phyloP scores from a whole-genome alignment of 2,113 vertebrate species.

The Girardinichthys multiradiatus region DNA sequence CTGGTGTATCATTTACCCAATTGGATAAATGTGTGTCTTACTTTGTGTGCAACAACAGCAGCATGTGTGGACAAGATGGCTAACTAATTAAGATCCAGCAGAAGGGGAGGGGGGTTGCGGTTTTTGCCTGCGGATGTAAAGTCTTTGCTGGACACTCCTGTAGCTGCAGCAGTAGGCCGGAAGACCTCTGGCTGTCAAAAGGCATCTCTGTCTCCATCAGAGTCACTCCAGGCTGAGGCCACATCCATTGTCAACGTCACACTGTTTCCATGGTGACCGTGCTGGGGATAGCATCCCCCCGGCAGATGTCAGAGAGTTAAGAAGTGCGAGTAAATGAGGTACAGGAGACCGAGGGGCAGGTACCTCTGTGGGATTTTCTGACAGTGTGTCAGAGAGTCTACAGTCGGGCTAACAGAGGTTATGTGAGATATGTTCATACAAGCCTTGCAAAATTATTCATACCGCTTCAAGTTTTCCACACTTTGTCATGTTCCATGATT shows the following conservation, averaged over 20 bases:
- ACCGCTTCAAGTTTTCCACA: too few relatives aligned
- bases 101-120: slow-evolving; percentile 8
- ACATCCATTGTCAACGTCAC: slow-evolving; percentile 66
- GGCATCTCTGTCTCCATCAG: slow-evolving; percentile 61
- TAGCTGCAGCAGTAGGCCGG: slow-evolving; percentile 36
- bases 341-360: slow-evolving; percentile 6
- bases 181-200: slow-evolving; percentile 62
- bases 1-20: slow-evolving; percentile 12
- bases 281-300: slow-evolving; percentile 56
- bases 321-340: slow-evolving; percentile 13
- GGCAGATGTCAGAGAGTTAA: slow-evolving; percentile 61
- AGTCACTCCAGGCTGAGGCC: slow-evolving; percentile 66
- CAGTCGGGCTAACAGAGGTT: too few relatives aligned
- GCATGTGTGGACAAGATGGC: background rate
- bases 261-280: slow-evolving; percentile 71
- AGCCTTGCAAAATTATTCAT: too few relatives aligned
- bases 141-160: slow-evolving; percentile 20
- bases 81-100: slow-evolving; percentile 29
- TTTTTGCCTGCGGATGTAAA: slow-evolving; percentile 3
- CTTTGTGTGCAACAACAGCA: background rate
- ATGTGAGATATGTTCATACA: too few relatives aligned
- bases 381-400: too few relatives aligned
- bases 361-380: too few relatives aligned
- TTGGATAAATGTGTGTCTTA: background rate
- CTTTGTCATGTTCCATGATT: too few relatives aligned